Evolutionary conservation across 1,140 invertebrate species (phyloP).

Genomic region (Drosophila insularis): DNA sequence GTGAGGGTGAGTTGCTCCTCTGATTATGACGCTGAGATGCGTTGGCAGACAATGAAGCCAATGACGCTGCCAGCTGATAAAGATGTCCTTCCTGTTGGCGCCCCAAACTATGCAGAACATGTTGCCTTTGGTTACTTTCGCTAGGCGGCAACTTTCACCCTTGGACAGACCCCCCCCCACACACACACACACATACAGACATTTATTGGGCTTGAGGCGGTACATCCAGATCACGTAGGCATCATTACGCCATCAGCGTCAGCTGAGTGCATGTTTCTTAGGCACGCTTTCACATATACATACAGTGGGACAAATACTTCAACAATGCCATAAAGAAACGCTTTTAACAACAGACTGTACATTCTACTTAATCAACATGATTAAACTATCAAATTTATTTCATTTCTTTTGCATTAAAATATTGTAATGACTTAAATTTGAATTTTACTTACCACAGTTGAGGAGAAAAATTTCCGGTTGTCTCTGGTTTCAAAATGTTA

Average conservation of each 20-base stretch:
- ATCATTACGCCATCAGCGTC: conserved; percentile 77
- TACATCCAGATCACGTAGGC: conserved; percentile 68
- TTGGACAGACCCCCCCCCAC: conserved; percentile 20
- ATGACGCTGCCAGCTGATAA: conserved; percentile 64
- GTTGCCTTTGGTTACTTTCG: conserved; percentile 68
- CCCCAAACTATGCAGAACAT: conserved; percentile 65
- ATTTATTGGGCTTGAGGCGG: conserved; percentile 58
- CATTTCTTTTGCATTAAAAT: background rate
- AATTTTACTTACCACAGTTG: background rate
- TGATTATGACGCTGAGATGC: conserved; percentile 47
- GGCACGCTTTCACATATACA: conserved; percentile 18
- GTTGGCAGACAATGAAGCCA: conserved; percentile 46
- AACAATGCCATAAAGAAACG: no score
- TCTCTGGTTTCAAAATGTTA: conserved; percentile 46
- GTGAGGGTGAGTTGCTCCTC: conserved; percentile 6
- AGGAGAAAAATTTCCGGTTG: conserved; percentile 20
- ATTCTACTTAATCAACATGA: background rate
- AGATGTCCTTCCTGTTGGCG: conserved; percentile 68
- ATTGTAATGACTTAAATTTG: background rate
- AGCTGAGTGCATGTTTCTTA: conserved; percentile 17
- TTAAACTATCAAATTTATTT: no score
- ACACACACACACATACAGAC: conserved; percentile 27
- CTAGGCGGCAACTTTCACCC: conserved; percentile 69
- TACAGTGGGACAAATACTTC: conserved; percentile 25
- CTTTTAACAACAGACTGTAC: background rate